Evolutionary conservation across 2,113 vertebrate genomes (phyloP), one percentile per base, ranked within the genome.

Genomic region (Brachypodius melanocephalos): DNA sequence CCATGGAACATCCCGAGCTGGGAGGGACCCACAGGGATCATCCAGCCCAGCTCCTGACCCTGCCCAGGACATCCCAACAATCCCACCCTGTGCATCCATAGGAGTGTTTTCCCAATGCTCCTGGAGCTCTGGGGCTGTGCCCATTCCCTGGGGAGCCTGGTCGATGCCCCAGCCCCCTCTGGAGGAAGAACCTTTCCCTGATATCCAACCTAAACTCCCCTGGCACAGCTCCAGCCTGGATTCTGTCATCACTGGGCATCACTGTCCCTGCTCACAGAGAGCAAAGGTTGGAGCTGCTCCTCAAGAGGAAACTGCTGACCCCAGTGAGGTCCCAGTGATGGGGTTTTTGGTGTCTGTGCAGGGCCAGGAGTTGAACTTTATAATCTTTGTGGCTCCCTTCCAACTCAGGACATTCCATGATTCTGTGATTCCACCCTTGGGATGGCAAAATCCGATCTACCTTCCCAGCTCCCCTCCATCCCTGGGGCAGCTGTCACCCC

Each of bases 101-200:
- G 3, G 3, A 46, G 32, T 0, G 2, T 13, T 61, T 1, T 20
- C 48, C 40, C 0, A 62, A 11, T 0, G 1, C 4, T 66, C 7
- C 76, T 38, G 51, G 32, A 66, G 67, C 22, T 73, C 7, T 66
- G 5, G 32, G 14, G 67, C 58, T 0, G 34, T 65, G 36, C 17
- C 58, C 67, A 45, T 43, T 66, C 36, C 85, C 67, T 51, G 43
- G 36, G 43, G 26, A 80, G 51, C 51, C 36, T 43, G 67, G 1
- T 0, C 76, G 80, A 67, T 80, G 51, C 36, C 65, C 26, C 32
- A 51, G 3, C 51, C 49, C 17, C 17, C 36, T 65, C 26, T 57
- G 58, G 14, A 16, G 5, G 26, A 58, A 51, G 15, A 38, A 3
- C 10, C 17, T 80, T 57, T 8, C 0, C 31, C 43, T 38, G 10